These are phyloP conservation scores for Tenthredo scrophulariae DNA, from an alignment of 2,888 invertebrate species.

Conservation along the genomic window DNA sequence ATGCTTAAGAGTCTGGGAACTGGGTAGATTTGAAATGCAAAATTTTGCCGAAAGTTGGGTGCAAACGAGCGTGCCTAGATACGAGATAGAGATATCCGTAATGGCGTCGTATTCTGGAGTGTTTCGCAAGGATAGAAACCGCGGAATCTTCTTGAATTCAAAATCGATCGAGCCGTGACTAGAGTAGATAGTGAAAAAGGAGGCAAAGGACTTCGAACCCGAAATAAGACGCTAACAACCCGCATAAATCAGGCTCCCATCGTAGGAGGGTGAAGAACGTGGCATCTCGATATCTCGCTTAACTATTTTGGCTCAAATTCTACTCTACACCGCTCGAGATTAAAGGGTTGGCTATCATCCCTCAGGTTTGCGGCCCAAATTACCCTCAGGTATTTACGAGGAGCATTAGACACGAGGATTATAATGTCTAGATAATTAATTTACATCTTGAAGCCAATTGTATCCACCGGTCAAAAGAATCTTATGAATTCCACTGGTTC, in stretches of 20 bases:
- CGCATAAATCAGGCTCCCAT: constrained; percentile 32
- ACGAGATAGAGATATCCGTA: neutral
- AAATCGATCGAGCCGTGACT: constrained; percentile 37
- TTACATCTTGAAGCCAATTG: neutral
- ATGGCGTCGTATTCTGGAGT: constrained; percentile 16
- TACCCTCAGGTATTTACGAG: neutral
- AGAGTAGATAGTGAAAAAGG: neutral
- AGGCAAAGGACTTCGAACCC: neutral
- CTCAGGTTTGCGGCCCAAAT: neutral
- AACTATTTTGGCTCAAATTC: neutral
- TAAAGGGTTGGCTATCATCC: neutral
- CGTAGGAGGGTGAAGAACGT: neutral
- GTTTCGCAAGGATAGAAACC: constrained; percentile 7
- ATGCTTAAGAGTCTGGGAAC: neutral
- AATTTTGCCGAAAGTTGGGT: neutral
- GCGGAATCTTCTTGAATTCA: constrained; percentile 24
- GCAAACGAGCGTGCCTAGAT: neutral
- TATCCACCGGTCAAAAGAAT: neutral
- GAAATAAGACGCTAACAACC: constrained; percentile 51
- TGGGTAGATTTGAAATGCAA: neutral
- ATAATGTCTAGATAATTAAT: neutral
- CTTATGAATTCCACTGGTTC: neutral
- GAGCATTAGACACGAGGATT: neutral
- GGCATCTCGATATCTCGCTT: constrained; percentile 5
- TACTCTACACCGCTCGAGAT: neutral